Base-by-base conservation (phyloP, 2,113 vertebrate species). In the Elachura formosa region DNA sequence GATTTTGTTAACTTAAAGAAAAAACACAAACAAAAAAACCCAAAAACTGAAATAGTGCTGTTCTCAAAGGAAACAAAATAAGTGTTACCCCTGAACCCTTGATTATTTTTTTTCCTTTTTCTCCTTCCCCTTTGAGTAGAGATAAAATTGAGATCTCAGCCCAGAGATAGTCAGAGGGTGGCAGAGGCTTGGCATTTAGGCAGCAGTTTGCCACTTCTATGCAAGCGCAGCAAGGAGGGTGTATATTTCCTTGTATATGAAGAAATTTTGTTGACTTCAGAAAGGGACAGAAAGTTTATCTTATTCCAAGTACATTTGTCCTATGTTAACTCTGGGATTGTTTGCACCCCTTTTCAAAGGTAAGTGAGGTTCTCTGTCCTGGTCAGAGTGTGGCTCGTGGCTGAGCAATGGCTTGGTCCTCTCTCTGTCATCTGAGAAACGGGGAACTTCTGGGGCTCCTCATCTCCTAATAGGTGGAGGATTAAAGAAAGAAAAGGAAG, bases 61-160 rank as follows among this genome's bases (percentile, higher is more conserved):
- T 92, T 95, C 66, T n/a, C n/a, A n/a, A 91, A 76, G 79, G 81
- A 87, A 94, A 91, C 58, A 82, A 84, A 94, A 46, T 77, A 71
- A 12, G 14, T 43, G 92, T 59, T 10, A 26, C 9, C 38, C 33
- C 46, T 52, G 91, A 31, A 2, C 25, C 23, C 18, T 33, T 24
- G 33, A 59, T 59, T 77, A 9, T 66, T 88, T 66, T 88, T 54
- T 36, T 74, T 76, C 41, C 25, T 91, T 88, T 34, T 26, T 59
- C 40, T 83, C 24, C 26, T 91, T 73, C 28, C 58, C 20, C 15
- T 74, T 67, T 49, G 49, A 80, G 43, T 36, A 74, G 64, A 41
- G 66, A 8, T 87, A 48, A 66, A 92, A 58, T 58, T 5, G 46
- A 87, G 83, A 62, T 77, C 29, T n/a, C 51, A 83, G 78, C 41